Evolutionary conservation across 2,797 vertebrate species (phyloP), one percentile per base, ranked within the genome.

Genomic region (Danio kyathit): DNA sequence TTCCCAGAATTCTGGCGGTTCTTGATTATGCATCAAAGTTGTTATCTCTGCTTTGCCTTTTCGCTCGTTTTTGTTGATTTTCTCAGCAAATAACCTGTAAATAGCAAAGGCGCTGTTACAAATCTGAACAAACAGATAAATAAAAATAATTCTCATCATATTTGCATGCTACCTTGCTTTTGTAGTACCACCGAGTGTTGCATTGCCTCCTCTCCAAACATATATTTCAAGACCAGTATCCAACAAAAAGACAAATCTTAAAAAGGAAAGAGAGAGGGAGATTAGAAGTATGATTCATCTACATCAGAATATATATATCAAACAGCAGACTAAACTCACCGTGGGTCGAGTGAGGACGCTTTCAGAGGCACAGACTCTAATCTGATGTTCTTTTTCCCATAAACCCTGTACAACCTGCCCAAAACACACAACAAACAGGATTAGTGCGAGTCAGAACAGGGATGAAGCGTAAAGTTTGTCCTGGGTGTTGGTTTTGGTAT

Each of bases 11-110:
- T 91, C 95, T 0, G 96, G 96, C 48, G 92, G 91, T 90, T 99
- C 98, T 85, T 98, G 95, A 74, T 92, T 95, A 71, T 99, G 96
- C 14, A 87, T 86, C 76, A 99, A 86, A 54, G 95, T 91, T 0
- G 84, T 89, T 85, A 99, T 98, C 90, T 99, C 97, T 0, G 97
- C 95, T 81, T 97, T 99, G 57, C 97, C 94, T 82, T 99, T 99
- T 13, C 98, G 92, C 85, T 99, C 97, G 0, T 99, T 99, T 89
- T 99, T 99, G 88, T 98, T 99, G 66, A 99, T 98, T 92, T 99
- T 99, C 89, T 99, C 98, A 0, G 96, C 95, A 72, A 99, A 99
- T 61, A 99, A 92, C 89, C 98, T 99, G 65, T n/a, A 66, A 14
- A 84, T 3, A 40, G 16, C 38, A 83, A 0, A 14, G 13, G 11